Base-by-base conservation (phyloP, 2,113 vertebrate genomes). In the Cromileptes altivelis region DNA sequence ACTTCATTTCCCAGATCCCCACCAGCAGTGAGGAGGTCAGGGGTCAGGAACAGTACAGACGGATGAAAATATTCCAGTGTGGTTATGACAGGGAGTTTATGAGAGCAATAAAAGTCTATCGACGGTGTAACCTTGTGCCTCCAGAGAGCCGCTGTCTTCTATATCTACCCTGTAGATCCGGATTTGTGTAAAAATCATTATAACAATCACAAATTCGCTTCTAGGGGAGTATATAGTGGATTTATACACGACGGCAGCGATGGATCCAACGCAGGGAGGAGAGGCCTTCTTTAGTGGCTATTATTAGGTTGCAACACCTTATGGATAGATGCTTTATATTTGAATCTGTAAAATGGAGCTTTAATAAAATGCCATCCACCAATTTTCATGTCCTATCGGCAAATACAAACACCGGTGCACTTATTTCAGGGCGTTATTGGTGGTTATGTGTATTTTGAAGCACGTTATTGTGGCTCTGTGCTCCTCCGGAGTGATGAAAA, bases 111-210 rank as follows among this genome's bases (percentile, higher is more conserved):
- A 83, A 62, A 64, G 49, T 45, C 40, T 15, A 40, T 81, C 49
- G 57, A 78, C 76, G 55, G 70, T 25, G 69, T 64, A 13, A 47
- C 33, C 68, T 1, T 2, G 49, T 10, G 37, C 80, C 87, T 84
- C 85, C 90, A 84, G 90, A 95, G 92, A 94, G 87, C 85, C 93
- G 55, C 93, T 95, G 95, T 96, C 95, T 95, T 96, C 98, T 99
- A 97, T 99, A 99, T 99, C 97, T 98, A 99, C 98, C 98, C 98
- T 99, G 98, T 99, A 99, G 98, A 99, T 99, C 98, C 98, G 98
- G 98, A 99, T 99, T 99, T 99, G 98, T 99, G 98, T 99, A 95
- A 93, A 96, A 93, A 96, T 90, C 80, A 81, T 96, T 96, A 92
- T 94, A 94, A 95, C 93, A 95, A 96, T 98, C 98, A 99, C 98